Percentiles rank a stretch among this genome's conserved stretches.
Evolutionary conservation across 2,888 invertebrate genomes (phyloP).

Genomic region (Dyspetes luteomarginatus): DNA sequence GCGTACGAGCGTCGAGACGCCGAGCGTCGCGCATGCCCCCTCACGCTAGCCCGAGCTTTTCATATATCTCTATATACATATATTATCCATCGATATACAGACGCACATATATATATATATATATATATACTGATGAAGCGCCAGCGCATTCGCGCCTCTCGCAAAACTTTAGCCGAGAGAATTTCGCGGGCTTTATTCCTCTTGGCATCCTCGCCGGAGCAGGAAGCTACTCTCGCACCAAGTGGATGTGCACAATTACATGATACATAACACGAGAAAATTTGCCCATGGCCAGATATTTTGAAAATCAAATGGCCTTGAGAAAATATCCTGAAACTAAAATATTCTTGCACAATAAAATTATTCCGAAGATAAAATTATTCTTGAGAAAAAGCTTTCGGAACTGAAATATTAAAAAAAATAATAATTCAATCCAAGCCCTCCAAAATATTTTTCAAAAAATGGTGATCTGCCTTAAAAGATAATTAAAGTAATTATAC

Average conservation of each 20-base stretch:
- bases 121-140: slow-evolving; percentile 5
- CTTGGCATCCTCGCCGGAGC: slow-evolving; percentile 35
- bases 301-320: too few species aligned
- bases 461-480: too few species aligned
- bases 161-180: slow-evolving; percentile 47
- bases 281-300: too few species aligned
- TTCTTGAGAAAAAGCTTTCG: too few species aligned
- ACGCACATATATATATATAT: slow-evolving; percentile 9
- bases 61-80: slow-evolving; percentile 21
- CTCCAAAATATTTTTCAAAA: too few species aligned
- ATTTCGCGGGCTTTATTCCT: slow-evolving; percentile 62
- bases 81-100: background rate
- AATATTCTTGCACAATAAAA: too few species aligned
- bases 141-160: slow-evolving; percentile 30
- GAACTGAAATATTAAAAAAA: too few species aligned
- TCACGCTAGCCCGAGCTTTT: slow-evolving; percentile 21
- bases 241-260: background rate
- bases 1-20: slow-evolving; percentile 49
- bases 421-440: too few species aligned
- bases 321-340: too few species aligned
- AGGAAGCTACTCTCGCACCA: background rate
- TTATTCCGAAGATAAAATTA: too few species aligned
- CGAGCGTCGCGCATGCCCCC: slow-evolving; percentile 69
- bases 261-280: too few species aligned
- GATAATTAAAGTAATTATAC: too few species aligned